These are phyloP conservation scores for Aegithalos caudatus DNA, from an alignment of 2,113 vertebrate genomes.

Conservation along the genomic window DNA sequence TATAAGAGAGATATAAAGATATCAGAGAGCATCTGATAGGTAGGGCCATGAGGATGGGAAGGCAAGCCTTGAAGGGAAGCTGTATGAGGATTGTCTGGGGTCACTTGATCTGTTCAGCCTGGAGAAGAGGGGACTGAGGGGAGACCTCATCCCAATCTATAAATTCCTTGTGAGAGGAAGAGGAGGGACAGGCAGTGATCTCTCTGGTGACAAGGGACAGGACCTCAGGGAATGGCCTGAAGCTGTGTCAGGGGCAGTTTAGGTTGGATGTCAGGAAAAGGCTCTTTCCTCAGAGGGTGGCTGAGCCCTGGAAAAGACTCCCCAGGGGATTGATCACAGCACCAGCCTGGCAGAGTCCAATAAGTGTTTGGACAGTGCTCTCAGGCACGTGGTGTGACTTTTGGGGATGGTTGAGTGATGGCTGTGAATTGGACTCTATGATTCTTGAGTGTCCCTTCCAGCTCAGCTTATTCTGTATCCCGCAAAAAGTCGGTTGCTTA, in stretches of 20 bases:
- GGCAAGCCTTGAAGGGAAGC: background rate
- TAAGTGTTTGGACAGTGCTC: background rate
- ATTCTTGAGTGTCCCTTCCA: background rate
- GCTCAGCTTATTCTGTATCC: background rate
- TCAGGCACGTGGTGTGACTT: background rate
- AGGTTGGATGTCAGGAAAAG: background rate
- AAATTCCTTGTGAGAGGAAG: background rate
- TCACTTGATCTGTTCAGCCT: background rate
- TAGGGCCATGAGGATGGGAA: background rate
- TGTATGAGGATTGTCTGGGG: fast-evolving
- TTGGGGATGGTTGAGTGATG: no score
- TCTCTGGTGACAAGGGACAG: background rate
- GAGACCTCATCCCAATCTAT: background rate
- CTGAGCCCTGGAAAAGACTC: background rate
- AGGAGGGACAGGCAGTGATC: background rate
- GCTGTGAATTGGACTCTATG: background rate
- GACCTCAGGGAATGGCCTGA: background rate
- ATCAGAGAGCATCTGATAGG: background rate
- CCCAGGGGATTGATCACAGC: background rate
- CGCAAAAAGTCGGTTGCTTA: background rate
- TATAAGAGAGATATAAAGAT: background rate
- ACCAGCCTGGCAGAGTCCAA: background rate
- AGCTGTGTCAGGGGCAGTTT: background rate
- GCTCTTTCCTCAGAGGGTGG: background rate
- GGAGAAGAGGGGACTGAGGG: background rate